Evolutionary conservation across 2,888 invertebrate species (phyloP), one percentile per base, ranked within the genome.

Genomic region (Hirtodrosophila cameraria): DNA sequence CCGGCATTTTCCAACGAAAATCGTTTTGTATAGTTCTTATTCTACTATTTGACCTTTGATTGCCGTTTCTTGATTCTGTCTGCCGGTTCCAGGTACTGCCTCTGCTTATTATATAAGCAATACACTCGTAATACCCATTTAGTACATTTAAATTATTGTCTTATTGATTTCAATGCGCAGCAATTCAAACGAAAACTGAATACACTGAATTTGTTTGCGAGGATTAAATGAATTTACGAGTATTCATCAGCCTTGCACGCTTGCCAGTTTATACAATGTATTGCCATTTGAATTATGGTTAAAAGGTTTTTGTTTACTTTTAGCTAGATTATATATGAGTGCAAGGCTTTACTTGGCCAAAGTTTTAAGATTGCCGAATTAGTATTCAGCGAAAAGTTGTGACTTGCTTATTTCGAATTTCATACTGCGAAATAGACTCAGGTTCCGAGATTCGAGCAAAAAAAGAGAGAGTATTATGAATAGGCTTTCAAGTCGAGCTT

Each of bases 1-100:
- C 62, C 45, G 67, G 55, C 74, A 58, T 65, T 78, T 76, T 74
- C 84, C 84, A 68, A 48, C 33, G 77, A 79, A 79, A 72, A 69
- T 57, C 63, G n/a, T 27, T 82, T 61, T 80, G 63, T 66, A n/a
- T n/a, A 64, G 35, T 69, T 58, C 31, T 35, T n/a, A n/a, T n/a
- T n/a, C n/a, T n/a, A n/a, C 23, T 38, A 16, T 28, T 36, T 49
- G 80, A 80, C 73, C 84, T 80, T 76, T 76, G 59, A 57, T 65
- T 28, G 20, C 16, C 46, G 7, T 16, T 38, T 62, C 20, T 4
- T 39, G 18, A 55, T 52, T 38, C 30, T 16, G 25, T 15, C 8
- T 33, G 27, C 38, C 28, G 25, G 36, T 71, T 71, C 70, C 61
- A 53, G 45, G 73, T 70, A 66, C 12, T 55, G 16, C 45, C 65